phyloP scores from a whole-genome alignment of 64 coral and sea anemone genomes.

The Stylophora pistillata region DNA sequence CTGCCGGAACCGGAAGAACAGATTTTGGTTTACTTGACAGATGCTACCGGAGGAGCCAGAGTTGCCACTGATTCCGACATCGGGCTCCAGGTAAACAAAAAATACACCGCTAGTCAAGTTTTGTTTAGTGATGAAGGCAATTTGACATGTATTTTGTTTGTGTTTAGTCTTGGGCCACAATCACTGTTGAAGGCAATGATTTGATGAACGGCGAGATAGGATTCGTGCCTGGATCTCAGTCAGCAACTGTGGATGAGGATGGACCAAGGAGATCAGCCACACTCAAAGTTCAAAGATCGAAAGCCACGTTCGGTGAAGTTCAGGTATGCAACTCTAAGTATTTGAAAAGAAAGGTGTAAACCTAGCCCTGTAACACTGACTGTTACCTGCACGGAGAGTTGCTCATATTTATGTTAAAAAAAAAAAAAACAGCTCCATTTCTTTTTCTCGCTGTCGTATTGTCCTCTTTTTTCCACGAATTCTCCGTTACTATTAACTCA shows the following conservation, averaged over 20 bases:
- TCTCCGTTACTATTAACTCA: too few species aligned
- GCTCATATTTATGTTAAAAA: not conserved
- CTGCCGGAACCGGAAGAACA: conserved; percentile 86
- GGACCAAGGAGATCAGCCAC: conserved; percentile 11
- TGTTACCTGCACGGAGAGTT: not conserved
- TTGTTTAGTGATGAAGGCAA: not conserved
- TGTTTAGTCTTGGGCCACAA: conserved; percentile 75
- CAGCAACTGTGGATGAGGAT: conserved; percentile 84
- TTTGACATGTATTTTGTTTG: not conserved
- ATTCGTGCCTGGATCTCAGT: conserved; percentile 71
- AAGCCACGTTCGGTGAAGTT: conserved; percentile 46
- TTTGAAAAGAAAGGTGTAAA: too few species aligned
- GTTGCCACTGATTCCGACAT: conserved; percentile 52
- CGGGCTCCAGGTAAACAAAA: conserved; percentile 52
- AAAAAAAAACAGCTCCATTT: not conserved
- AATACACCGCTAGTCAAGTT: not conserved
- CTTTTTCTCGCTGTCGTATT: not conserved
- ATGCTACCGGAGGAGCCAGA: conserved; percentile 69
- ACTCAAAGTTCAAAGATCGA: conserved; percentile 46
- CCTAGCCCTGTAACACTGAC: too few species aligned
- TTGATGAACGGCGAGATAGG: conserved; percentile 81
- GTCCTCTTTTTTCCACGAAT: not conserved
- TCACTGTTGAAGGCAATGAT: conserved; percentile 91
- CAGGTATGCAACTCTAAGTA: conserved; percentile 15
- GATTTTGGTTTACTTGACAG: conserved; percentile 74